These are phyloP conservation scores for Steinernema khuongi DNA, from an alignment of 1,140 invertebrate species.

Conservation along the genomic window DNA sequence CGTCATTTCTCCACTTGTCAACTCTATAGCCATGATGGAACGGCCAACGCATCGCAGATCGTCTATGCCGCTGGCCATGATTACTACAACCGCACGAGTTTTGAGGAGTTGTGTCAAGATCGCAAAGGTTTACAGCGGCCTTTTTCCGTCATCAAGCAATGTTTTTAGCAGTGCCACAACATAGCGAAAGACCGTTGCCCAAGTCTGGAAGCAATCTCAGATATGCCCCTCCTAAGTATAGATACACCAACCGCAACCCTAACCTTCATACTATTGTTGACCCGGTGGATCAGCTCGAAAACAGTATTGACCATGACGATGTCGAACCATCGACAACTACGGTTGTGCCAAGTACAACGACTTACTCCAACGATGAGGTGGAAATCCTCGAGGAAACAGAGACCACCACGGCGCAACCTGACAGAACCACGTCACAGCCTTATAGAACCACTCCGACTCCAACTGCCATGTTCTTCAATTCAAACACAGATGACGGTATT, in stretches of 20 bases:
- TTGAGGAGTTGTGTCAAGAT: conserved; percentile 33
- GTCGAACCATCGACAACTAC: no score
- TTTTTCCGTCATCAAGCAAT: conserved; percentile 24
- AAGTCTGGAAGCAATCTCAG: no score
- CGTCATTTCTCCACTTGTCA: conserved; percentile 44
- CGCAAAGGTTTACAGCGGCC: conserved; percentile 17
- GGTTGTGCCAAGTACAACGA: no score
- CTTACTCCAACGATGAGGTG: no score
- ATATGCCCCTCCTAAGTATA: no score
- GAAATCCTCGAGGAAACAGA: background rate
- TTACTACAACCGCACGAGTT: conserved; percentile 38
- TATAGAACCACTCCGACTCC: conserved; percentile 3
- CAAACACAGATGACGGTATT: conserved; percentile 15
- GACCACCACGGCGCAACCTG: background rate
- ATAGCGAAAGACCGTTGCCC: no score
- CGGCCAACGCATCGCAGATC: conserved; percentile 25
- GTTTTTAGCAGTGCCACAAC: no score
- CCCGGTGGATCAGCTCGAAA: no score
- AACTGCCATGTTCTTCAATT: conserved; percentile 12
- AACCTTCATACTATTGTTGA: no score
- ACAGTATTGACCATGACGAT: no score
- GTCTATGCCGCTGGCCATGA: conserved; percentile 43
- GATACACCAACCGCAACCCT: no score
- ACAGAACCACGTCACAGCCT: background rate
- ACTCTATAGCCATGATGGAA: conserved; percentile 41